Conservation (phyloP, 2,113 vertebrate genomes). For the Macrotus californicus region DNA sequence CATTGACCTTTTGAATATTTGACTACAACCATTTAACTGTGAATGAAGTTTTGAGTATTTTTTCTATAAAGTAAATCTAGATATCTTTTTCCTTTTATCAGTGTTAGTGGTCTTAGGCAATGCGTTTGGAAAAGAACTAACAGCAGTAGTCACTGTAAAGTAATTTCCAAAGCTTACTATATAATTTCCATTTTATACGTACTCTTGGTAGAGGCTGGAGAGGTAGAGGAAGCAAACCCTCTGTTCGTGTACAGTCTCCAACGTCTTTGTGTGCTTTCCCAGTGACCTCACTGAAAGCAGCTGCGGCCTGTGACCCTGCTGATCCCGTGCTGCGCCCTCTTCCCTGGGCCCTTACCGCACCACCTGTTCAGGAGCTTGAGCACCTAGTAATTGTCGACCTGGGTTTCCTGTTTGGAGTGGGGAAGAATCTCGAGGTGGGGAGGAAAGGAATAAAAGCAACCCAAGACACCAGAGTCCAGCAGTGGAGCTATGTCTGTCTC, state of each 20-base stretch:
- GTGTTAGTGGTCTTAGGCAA: background rate
- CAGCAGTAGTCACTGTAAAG: background rate
- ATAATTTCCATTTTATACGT: background rate
- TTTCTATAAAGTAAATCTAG: constrained; percentile 5
- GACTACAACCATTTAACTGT: background rate
- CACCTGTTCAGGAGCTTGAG: constrained; percentile 1
- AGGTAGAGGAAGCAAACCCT: background rate
- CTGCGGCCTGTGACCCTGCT: background rate
- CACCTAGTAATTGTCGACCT: background rate
- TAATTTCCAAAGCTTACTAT: background rate
- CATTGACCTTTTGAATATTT: background rate
- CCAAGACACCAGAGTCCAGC: background rate
- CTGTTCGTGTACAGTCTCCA: background rate
- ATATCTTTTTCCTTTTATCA: background rate
- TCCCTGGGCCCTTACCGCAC: background rate
- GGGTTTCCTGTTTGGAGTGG: constrained; percentile 13
- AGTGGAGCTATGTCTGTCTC: background rate
- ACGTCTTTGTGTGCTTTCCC: background rate
- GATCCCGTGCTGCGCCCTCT: background rate
- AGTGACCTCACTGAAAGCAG: background rate
- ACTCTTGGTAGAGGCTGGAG: background rate
- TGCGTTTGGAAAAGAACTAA: constrained; percentile 19
- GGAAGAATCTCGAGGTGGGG: background rate
- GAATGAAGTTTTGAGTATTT: background rate
- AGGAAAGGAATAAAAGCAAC: background rate